Evolutionary conservation across 2,113 vertebrate genomes (phyloP), one percentile per base, ranked within the genome.

Genomic region (Oreochromis aureus): DNA sequence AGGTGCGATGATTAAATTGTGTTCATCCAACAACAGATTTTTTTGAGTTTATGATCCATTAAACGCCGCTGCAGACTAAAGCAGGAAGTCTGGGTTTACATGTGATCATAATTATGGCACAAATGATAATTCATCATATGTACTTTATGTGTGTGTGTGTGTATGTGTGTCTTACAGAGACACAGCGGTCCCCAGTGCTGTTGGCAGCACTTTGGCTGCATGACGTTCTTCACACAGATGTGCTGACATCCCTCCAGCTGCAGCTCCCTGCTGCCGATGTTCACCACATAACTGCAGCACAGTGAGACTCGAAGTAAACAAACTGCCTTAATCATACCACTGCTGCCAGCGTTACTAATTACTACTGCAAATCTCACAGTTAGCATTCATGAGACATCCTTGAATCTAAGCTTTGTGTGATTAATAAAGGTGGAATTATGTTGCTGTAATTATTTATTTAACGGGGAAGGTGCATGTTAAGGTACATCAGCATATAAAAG

Each of bases 111-210:
- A 44, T 71, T 1, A 24, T 44, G 66, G 66, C n/a, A 71, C n/a
- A 71, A 71, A 71, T 71, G 66, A 41, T 44, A 44, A 12, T 36
- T 80, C 48, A 79, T 71, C 39, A 24, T 1, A 44, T 10, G n/a
- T 44, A 24, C n/a, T 39, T 5, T 36, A 10, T 69, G 58, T 44
- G 48, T 56, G 66, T 48, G 53, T 53, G 22, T 36, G 34, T 56
- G 78, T 46, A 3, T 71, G 56, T 82, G 86, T 71, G 55, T 66
- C 97, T 96, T 96, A 99, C 98, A 92, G 2, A 97, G 95, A 91
- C 98, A 99, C 51, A 97, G 91, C 0, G 96, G 93, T 5, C 98
- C 98, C 98, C 98, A 99, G 92, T 96, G 97, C 76, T 97, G 96
- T 3, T 96, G 94, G 87, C 98, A 99, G 93, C 98, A 99, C 16